phyloP scores from a whole-genome alignment of 2,888 invertebrate species.

The Lasioglossum oenotherae region DNA sequence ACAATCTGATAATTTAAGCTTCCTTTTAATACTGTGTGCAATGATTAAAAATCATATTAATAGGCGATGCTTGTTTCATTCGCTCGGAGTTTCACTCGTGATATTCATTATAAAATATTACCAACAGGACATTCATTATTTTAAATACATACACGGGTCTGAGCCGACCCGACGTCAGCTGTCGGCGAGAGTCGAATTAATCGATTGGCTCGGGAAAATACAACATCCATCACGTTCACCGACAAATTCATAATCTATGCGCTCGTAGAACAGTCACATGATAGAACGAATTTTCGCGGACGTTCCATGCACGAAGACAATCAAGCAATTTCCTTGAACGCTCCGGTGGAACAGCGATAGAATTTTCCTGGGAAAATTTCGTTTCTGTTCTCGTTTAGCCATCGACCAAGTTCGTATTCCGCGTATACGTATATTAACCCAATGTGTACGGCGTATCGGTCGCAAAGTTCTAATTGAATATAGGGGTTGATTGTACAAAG shows the following conservation, averaged over 20 bases:
- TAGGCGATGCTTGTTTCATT: too few species aligned
- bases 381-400: not conserved
- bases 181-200: not conserved
- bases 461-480: constrained; percentile 52
- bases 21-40: too few species aligned
- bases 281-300: not conserved
- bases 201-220: not conserved
- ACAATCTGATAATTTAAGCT: too few species aligned
- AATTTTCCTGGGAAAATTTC: not conserved
- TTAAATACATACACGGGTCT: not conserved
- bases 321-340: not conserved
- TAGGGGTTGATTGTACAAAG: constrained; percentile 51
- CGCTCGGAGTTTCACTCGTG: not conserved
- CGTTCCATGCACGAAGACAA: not conserved
- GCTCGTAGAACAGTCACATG: not conserved
- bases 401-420: not conserved
- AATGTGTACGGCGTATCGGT: constrained; percentile 30
- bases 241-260: not conserved
- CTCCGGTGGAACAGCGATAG: not conserved
- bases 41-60: too few species aligned
- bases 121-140: not conserved
- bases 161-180: not conserved
- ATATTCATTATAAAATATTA: not conserved
- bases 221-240: not conserved
- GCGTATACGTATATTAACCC: constrained; percentile 17